These are phyloP conservation scores for Drosophila greeni DNA, from an alignment of 2,888 invertebrate genomes.

Conservation along the genomic window DNA sequence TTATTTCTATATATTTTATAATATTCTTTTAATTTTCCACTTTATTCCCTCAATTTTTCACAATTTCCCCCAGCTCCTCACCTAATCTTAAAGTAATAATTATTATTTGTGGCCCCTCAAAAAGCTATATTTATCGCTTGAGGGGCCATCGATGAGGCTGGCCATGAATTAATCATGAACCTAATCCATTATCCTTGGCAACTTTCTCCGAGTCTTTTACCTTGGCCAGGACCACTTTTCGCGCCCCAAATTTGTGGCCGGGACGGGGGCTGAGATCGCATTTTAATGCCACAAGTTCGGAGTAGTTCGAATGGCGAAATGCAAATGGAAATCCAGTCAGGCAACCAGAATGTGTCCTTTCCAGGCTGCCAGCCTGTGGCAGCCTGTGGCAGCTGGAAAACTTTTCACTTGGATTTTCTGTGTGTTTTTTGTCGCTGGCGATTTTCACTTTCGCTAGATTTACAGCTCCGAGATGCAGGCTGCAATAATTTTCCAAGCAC, in stretches of 20 bases:
- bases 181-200: conserved; percentile 18
- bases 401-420: background rate
- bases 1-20: too few relatives aligned
- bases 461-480: conserved; percentile 39
- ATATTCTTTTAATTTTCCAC: background rate
- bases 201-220: conserved; percentile 28
- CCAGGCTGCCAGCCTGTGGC: background rate
- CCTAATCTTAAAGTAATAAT: background rate
- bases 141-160: conserved; percentile 13
- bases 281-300: conserved; percentile 54
- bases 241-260: conserved; percentile 13
- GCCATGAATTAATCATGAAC: conserved; percentile 33
- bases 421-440: conserved; percentile 28
- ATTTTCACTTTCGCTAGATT: conserved; percentile 57
- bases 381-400: conserved; percentile 5
- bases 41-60: background rate
- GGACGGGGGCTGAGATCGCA: conserved; percentile 45
- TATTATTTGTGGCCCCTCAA: conserved; percentile 13
- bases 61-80: background rate
- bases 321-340: conserved; percentile 12
- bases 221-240: conserved; percentile 31
- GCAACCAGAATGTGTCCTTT: conserved; percentile 4
- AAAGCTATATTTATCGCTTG: conserved; percentile 4
- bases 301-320: conserved; percentile 24
- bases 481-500: conserved; percentile 48